phyloP scores from a whole-genome alignment of 2,113 vertebrate species.

The Sakesphorus luctuosus region DNA sequence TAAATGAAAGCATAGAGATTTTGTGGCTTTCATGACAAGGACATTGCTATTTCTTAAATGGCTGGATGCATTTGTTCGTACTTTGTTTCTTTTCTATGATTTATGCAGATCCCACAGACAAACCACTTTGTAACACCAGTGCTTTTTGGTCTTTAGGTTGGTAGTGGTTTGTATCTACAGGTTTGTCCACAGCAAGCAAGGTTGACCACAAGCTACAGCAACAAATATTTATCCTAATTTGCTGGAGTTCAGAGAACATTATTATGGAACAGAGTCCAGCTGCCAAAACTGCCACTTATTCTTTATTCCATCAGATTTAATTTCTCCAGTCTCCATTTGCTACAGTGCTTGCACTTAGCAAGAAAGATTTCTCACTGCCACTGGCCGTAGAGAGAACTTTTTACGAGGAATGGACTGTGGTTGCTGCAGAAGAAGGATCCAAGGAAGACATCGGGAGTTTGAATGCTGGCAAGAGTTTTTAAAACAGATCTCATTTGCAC shows the following conservation, averaged over 20 bases:
- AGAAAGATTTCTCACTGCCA: neutral
- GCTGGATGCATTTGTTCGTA: neutral
- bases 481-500: slow-evolving; percentile 2
- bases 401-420: neutral
- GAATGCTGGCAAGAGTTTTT: neutral
- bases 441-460: neutral
- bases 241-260: neutral
- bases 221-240: neutral
- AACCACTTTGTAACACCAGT: neutral
- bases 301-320: neutral
- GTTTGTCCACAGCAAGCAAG: neutral
- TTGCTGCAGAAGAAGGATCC: neutral
- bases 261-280: neutral
- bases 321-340: neutral
- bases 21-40: neutral
- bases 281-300: neutral
- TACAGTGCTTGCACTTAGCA: neutral
- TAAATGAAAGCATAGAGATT: neutral
- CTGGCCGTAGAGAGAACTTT: neutral
- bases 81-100: neutral
- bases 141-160: neutral
- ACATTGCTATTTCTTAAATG: neutral
- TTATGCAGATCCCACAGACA: neutral
- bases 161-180: neutral
- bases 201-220: neutral